These are phyloP conservation scores for Trematomus bernacchii DNA, from an alignment of 2,797 vertebrate genomes.

Conservation along the genomic window DNA sequence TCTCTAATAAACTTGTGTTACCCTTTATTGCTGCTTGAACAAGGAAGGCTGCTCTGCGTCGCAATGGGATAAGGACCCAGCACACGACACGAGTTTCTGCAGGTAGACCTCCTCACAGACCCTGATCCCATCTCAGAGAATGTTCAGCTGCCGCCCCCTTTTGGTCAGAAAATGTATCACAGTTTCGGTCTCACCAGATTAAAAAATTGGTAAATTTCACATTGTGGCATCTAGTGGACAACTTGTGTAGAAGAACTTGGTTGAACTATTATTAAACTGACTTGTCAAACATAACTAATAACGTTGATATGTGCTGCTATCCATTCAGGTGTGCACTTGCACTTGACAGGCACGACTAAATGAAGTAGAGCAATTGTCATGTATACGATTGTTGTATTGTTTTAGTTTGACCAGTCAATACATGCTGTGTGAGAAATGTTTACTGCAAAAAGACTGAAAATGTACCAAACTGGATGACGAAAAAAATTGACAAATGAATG, in stretches of 20 bases:
- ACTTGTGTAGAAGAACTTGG: background rate
- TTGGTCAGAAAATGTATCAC: constrained; percentile 30
- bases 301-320: background rate
- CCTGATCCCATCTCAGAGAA: background rate
- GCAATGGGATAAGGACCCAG: background rate
- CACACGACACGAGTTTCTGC: background rate
- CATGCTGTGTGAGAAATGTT: background rate
- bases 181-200: background rate
- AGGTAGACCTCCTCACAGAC: background rate
- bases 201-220: constrained; percentile 55
- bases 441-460: background rate
- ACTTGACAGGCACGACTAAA: background rate
- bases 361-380: background rate
- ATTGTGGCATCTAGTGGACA: constrained; percentile 90
- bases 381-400: background rate
- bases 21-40: background rate
- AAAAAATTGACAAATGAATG: background rate
- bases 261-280: too few species aligned
- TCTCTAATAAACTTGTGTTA: background rate
- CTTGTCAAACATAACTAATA: background rate
- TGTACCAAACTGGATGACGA: background rate
- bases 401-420: constrained; percentile 1
- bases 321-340: background rate
- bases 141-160: constrained; percentile 66
- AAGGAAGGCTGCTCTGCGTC: background rate